Base-by-base conservation (phyloP, 2,888 invertebrate genomes). In the Phorcus lineatus region DNA sequence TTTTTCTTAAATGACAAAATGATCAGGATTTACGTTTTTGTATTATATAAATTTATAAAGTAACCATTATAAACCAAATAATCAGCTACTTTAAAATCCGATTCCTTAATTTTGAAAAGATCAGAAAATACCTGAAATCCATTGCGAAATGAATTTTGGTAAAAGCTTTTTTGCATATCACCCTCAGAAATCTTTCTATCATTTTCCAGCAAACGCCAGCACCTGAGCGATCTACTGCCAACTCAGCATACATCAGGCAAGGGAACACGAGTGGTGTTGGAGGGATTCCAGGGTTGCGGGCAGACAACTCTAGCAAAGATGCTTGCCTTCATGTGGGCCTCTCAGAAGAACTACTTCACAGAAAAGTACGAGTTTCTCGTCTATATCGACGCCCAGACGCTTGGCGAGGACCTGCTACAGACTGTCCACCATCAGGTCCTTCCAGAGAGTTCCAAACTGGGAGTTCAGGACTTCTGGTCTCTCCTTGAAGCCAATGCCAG, bases 231-330 rank as follows among this genome's bases (percentile, higher is more conserved):
- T 19, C 67, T 90, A 22, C 83, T 91, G 52, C 87, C 88, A 11
- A 22, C 83, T 2, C 81, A 82, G 40, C 70, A 80, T 28, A 76
- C 81, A 40, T 40, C 81, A n/a, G 88, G 87, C 2, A 82, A 83
- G 31, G 89, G 90, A 0, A 80, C 85, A 24, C 76, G 88, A 19
- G 86, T 91, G 13, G 74, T 91, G 24, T 62, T 92, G 9, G 89
- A 91, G 79, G 92, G 92, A 0, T 78, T 80, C 9, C 83, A 88
- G 75, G 92, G 92, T 77, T 88, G 87, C 81, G 92, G 92, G 9
- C 92, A 92, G 81, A 87, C 91, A 2, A 86, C 88, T 19, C 83
- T 92, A 19, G 86, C 87, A 36, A 81, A 86, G 40, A 88, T 88
- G 86, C 66, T 92, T 66, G 81, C 90, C 3, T 87, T 88, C 70